phyloP scores from a whole-genome alignment of 2,888 invertebrate genomes.

The Fissipunctia ypsillon region DNA sequence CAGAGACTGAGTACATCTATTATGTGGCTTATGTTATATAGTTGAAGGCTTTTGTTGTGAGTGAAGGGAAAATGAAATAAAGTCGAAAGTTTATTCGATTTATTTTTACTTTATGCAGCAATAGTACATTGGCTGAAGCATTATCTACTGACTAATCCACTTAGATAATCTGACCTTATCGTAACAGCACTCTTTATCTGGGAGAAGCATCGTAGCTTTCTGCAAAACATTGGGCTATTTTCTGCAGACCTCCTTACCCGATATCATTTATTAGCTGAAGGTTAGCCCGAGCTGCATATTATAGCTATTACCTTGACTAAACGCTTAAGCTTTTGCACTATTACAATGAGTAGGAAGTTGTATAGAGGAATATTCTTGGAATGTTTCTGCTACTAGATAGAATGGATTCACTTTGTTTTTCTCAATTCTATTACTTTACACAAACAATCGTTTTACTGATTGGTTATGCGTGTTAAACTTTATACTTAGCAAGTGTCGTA shows the following conservation, averaged over 20 bases:
- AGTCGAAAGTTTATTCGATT: neutral
- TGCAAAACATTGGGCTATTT: neutral
- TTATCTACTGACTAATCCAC: too few species aligned
- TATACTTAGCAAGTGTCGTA: slow-evolving; percentile 20
- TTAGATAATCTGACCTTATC: too few species aligned
- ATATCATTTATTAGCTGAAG: neutral
- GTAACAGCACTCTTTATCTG: neutral
- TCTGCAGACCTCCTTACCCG: neutral
- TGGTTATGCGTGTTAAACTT: slow-evolving; percentile 37
- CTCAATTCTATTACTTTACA: neutral
- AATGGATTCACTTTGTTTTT: slow-evolving; percentile 1
- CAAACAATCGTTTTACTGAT: slow-evolving; percentile 15
- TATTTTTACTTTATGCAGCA: neutral
- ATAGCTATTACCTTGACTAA: neutral
- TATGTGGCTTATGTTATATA: neutral
- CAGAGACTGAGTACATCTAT: neutral
- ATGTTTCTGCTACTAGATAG: neutral
- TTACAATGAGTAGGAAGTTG: neutral
- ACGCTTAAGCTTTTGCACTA: neutral
- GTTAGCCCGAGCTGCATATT: neutral
- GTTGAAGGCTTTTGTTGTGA: neutral
- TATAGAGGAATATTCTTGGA: neutral
- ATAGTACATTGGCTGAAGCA: neutral
- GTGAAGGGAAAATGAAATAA: neutral
- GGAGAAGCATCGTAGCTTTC: neutral